Conservation (phyloP, 2,888 invertebrate genomes). For the Cephus pulcher region DNA sequence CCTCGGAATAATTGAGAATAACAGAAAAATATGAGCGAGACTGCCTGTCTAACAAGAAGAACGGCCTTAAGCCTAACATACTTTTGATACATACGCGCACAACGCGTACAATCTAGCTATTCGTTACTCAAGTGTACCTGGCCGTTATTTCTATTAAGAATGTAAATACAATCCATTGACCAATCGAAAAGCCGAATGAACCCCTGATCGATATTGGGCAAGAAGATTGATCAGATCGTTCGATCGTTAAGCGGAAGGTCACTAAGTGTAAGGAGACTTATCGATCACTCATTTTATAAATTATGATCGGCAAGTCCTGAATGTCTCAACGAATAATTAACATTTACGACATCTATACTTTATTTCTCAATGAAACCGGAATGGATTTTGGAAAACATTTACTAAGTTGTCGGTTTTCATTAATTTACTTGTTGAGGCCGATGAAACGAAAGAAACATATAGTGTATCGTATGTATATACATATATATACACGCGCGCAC, state of each 20-base stretch:
- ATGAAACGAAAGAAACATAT: slow-evolving; percentile 62
- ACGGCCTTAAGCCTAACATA: background rate
- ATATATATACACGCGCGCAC: background rate
- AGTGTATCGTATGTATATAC: slow-evolving; percentile 37
- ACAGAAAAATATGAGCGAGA: slow-evolving; percentile 62
- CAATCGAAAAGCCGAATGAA: background rate
- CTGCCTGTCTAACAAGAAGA: slow-evolving; percentile 46
- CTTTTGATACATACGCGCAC: slow-evolving; percentile 14
- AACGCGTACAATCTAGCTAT: slow-evolving; percentile 34
- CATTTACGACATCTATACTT: slow-evolving; percentile 60
- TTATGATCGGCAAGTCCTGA: slow-evolving; percentile 28
- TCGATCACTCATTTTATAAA: slow-evolving; percentile 36
- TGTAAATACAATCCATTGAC: background rate
- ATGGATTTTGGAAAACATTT: slow-evolving; percentile 59
- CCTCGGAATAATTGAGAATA: slow-evolving; percentile 48
- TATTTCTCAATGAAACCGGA: slow-evolving; percentile 33
- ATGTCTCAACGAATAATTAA: slow-evolving; percentile 55
- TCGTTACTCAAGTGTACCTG: slow-evolving; percentile 28
- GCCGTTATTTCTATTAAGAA: slow-evolving; percentile 5
- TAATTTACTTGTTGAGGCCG: slow-evolving; percentile 57
- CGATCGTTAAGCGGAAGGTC: background rate
- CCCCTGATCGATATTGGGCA: background rate
- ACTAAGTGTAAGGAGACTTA: slow-evolving; percentile 24
- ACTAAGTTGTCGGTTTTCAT: slow-evolving; percentile 37
- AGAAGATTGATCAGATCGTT: background rate